phyloP scores from a whole-genome alignment of 64 coral and sea anemone genomes.

The Montipora foliosa region DNA sequence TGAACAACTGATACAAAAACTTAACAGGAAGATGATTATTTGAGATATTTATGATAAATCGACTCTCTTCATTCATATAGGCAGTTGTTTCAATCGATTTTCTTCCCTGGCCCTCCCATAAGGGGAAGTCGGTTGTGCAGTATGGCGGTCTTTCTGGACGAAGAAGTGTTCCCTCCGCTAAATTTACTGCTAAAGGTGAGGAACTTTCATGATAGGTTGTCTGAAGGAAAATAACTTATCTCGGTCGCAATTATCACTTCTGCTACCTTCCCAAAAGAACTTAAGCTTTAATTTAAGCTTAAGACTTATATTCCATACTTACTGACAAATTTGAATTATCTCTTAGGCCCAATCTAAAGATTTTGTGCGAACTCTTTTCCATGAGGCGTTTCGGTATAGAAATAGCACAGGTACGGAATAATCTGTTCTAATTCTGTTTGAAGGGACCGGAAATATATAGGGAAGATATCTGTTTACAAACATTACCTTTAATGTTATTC shows the following conservation, averaged over 20 bases:
- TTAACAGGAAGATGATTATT: no score
- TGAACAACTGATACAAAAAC: no score
- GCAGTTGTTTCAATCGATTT: no score
- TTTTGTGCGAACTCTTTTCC: conserved; percentile 84
- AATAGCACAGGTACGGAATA: conserved; percentile 62
- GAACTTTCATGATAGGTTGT: not conserved
- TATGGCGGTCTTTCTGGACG: conserved; percentile 75
- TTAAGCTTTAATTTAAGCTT: no score
- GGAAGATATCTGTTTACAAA: no score
- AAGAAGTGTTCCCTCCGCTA: conserved; percentile 66
- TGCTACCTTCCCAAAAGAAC: not conserved
- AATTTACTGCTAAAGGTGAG: conserved; percentile 88
- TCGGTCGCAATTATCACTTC: no score
- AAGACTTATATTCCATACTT: not conserved
- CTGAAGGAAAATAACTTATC: no score
- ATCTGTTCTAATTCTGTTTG: not conserved
- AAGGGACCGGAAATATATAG: no score
- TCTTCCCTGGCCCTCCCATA: no score
- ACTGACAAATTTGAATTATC: not conserved
- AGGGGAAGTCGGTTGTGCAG: not conserved
- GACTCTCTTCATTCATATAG: no score
- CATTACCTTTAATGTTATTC: no score
- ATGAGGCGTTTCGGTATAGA: conserved; percentile 92
- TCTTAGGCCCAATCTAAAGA: conserved; percentile 96
- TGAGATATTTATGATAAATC: no score